Base-by-base conservation (phyloP, 2,113 vertebrate species). In the Gymnobelideus leadbeateri region DNA sequence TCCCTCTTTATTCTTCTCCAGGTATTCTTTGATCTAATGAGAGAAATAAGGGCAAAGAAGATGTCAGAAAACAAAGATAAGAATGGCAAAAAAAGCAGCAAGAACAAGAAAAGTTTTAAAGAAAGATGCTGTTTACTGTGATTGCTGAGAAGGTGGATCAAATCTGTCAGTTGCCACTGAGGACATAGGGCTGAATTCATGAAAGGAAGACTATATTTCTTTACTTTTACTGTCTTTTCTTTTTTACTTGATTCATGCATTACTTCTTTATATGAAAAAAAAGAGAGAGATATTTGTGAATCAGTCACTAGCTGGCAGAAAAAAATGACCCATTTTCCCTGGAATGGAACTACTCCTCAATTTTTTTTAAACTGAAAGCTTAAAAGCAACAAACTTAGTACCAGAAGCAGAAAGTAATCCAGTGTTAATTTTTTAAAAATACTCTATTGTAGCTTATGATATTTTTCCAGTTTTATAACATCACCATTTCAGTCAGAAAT, bases 21-120 rank as follows among this genome's bases (percentile, higher is more conserved):
- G 99, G 99, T 99, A 49, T 99, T 99, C 98, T 99, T 99, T 97
- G 99, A 99, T 97, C 98, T 99, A 91, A 99, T 99, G 99, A 98
- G 99, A 96, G 99, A 99, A 98, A 99, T 99, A 91, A 98, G 99
- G 93, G 98, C 99, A 96, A 99, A 99, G 98, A 99, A 99, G 98
- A 99, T 99, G 99, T 99, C 99, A 0, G 99, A 99, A 98, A 99
- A 99, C 98, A 99, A 99, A 98, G 99, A 99, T 97, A 99, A 99
- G 96, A 99, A 99, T 91, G 99, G 99, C 92, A 99, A 99, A 95
- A 99, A 99, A 96, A 99, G 99, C 57, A 98, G 99, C 96, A 99
- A 99, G 98, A 99, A 99, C 97, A 99, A 99, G 99, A 99, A 99
- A 96, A 99, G 99, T 97, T 99, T 99, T 98, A 99, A 99, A 98